phyloP scores from a whole-genome alignment of 2,113 vertebrate genomes.

The Oncorhynchus masou region DNA sequence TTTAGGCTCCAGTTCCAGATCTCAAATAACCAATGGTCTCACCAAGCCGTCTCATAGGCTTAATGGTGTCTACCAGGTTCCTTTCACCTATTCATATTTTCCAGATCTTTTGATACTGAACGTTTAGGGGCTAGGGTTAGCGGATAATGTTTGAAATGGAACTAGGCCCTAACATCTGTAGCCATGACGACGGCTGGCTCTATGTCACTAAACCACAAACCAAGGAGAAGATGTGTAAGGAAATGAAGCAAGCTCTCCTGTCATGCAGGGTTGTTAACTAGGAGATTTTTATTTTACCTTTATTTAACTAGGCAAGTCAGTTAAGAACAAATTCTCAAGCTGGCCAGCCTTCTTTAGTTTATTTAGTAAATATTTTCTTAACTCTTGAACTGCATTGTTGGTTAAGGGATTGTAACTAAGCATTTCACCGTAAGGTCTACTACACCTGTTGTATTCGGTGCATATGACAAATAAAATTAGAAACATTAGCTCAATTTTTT shows the following conservation, averaged over 20 bases:
- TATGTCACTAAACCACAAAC: not conserved
- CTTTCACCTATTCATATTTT: too few relatives aligned
- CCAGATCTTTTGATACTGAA: too few relatives aligned
- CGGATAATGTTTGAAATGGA: not conserved
- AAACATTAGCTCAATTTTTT: slow-evolving; percentile 2
- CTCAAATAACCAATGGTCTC: not conserved
- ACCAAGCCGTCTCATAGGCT: too few relatives aligned
- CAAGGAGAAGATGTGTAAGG: not conserved
- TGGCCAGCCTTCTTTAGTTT: not conserved
- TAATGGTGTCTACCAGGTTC: too few relatives aligned
- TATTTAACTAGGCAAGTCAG: too few relatives aligned
- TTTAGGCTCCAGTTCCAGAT: not conserved
- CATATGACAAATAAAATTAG: too few relatives aligned
- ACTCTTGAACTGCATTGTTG: not conserved
- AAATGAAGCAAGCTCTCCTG: not conserved
- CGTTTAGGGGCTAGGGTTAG: too few relatives aligned
- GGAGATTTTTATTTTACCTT: too few relatives aligned
- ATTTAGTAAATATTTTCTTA: not conserved
- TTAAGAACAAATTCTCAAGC: too few relatives aligned
- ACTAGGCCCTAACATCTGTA: not conserved
- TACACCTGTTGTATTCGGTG: too few relatives aligned
- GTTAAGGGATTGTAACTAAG: not conserved
- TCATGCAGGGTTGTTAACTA: not conserved
- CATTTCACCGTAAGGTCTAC: not conserved
- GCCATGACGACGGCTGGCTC: not conserved